These are phyloP conservation scores for Neolamprologus caudopunctatus DNA, from an alignment of 2,113 vertebrate species.

Conservation along the genomic window DNA sequence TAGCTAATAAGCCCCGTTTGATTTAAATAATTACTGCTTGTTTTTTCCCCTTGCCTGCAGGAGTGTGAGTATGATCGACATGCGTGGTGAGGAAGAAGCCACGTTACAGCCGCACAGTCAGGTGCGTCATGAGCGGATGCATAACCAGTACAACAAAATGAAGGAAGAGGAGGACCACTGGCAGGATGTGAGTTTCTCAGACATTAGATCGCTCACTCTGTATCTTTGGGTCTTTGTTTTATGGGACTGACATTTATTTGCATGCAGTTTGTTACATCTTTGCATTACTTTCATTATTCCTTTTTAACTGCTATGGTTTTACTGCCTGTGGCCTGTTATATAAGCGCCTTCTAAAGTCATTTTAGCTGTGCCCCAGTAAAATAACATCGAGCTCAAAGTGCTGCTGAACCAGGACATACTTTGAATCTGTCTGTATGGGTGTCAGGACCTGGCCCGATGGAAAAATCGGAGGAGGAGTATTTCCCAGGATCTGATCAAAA, in stretches of 20 bases:
- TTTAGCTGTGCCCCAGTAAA: neutral
- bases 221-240: neutral
- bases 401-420: neutral
- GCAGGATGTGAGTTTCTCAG: slow-evolving; percentile 85
- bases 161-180: slow-evolving; percentile 93
- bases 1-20: neutral
- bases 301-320: neutral
- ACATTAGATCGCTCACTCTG: fast-evolving
- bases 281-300: neutral
- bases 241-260: neutral
- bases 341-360: neutral
- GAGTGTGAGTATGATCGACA: slow-evolving; percentile 93
- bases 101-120: slow-evolving; percentile 83
- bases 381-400: neutral
- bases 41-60: slow-evolving; percentile 43
- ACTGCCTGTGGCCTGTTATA: neutral
- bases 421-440: neutral
- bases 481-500: slow-evolving; percentile 95
- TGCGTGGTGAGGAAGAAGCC: slow-evolving; percentile 84
- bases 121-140: slow-evolving; percentile 87
- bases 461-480: slow-evolving; percentile 90
- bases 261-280: fast-evolving
- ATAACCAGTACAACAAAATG: slow-evolving; percentile 82
- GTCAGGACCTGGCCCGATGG: slow-evolving; percentile 92
- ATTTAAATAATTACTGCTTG: neutral